Evolutionary conservation across 53 echinoderm and acorn worm genomes (phyloP), one percentile per base, ranked within the genome.

Genomic region (Stichopus horrens): DNA sequence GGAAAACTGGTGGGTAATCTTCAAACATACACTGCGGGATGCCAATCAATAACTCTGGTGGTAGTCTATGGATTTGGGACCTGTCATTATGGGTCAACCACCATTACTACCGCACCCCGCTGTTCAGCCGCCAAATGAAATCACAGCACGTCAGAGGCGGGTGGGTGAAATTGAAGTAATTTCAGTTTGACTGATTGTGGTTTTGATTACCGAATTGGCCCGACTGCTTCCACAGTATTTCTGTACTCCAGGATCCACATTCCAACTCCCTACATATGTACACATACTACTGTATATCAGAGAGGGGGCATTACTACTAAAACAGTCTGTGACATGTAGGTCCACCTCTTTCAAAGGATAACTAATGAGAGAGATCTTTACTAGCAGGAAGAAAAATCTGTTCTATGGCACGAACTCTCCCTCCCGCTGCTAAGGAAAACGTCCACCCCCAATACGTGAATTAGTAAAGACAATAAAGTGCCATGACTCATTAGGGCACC

Each of bases 41-140:
- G 56, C 56, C 79, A 79, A 79, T 79, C 79, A 79, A 79, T 10
- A 79, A 55, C 54, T 53, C 52, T 18, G 55, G 55, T 54, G 55
- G 79, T 19, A 79, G 79, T 55, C 79, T 55, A 79, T 53, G 79
- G 79, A 53, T 55, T 79, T 53, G 79, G 79, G 79, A 79, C 79
- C 79, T 79, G 79, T 79, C 79, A 79, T 79, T 79, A 79, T 79
- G 79, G 79, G 79, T 79, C 79, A 79, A 79, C 79, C 79, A 79
- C 79, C 79, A 79, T 79, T 79, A 79, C 79, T 79, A 55, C 52
- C 18, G 79, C 54, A 79, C 79, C 79, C 79, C 55, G 79, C 79
- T 79, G 79, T 55, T 79, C 52, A 55, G 13, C 79, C 18, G 81
- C 81, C 81, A 81, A 81, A 81, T 58, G 81, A 56, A 58, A 21